These are phyloP conservation scores for Syrista parreyssii DNA, from an alignment of 2,888 invertebrate species.

Conservation along the genomic window DNA sequence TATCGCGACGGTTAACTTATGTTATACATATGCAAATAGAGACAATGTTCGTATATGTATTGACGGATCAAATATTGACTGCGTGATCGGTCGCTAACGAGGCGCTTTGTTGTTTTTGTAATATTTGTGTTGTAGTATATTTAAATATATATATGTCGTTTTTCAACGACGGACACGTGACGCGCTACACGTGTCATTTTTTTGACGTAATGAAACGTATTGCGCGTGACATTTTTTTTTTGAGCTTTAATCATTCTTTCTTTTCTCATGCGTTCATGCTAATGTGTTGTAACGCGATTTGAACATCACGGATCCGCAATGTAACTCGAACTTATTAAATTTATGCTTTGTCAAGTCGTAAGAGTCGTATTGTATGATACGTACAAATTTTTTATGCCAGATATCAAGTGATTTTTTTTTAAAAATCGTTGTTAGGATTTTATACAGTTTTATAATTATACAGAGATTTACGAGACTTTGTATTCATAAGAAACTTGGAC, in stretches of 20 bases:
- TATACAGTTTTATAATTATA: neutral
- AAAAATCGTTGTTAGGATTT: neutral
- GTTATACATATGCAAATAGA: constrained; percentile 37
- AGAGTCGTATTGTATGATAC: neutral
- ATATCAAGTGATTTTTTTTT: neutral
- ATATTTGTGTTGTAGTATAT: constrained; percentile 63
- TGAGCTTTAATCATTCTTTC: neutral
- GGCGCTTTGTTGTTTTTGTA: constrained; percentile 63
- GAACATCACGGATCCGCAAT: neutral
- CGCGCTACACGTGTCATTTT: neutral
- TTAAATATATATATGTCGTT: constrained; percentile 52
- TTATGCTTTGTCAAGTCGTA: neutral
- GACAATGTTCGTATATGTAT: constrained; percentile 20
- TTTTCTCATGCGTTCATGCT: neutral
- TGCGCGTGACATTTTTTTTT: neutral
- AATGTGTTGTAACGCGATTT: neutral
- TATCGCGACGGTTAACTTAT: constrained; percentile 56
- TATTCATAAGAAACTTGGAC: neutral
- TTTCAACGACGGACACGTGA: neutral
- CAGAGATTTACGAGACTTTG: neutral
- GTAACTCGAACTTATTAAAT: neutral
- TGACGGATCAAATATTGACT: constrained; percentile 23
- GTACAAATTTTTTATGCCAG: neutral
- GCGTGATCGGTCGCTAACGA: constrained; percentile 31
- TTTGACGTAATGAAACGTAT: neutral